These are phyloP conservation scores for Incurvaria masculella DNA, from an alignment of 2,888 invertebrate species.

Conservation along the genomic window DNA sequence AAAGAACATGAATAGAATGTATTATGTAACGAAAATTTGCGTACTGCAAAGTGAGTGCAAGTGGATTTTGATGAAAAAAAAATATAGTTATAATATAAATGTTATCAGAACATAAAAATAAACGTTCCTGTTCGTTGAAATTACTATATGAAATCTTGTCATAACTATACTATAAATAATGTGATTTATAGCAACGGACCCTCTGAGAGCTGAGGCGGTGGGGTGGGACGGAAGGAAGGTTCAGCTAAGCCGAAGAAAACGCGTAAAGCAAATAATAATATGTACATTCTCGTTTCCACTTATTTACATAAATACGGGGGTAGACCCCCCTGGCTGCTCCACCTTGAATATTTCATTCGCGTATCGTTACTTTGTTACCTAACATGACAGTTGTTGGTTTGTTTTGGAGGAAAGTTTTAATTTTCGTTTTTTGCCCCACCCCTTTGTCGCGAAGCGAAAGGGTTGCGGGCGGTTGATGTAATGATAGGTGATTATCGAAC, in stretches of 20 bases:
- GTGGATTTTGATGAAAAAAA: no score
- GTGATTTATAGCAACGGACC: slow-evolving; percentile 53
- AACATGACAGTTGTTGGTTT: slow-evolving; percentile 38
- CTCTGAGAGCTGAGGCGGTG: slow-evolving; percentile 36
- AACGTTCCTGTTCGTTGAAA: no score
- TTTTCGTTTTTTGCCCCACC: slow-evolving; percentile 41
- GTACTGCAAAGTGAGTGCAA: no score
- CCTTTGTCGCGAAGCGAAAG: not conserved
- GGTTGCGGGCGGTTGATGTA: slow-evolving; percentile 33
- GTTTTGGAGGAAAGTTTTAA: slow-evolving; percentile 53
- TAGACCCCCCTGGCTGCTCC: no score
- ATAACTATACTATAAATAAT: no score
- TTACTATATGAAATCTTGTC: no score
- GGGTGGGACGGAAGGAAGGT: slow-evolving; percentile 28
- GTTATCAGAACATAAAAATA: no score
- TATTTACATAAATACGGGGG: slow-evolving; percentile 55
- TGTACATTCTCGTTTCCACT: slow-evolving; percentile 56
- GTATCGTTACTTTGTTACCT: slow-evolving; percentile 41
- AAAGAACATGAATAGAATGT: no score
- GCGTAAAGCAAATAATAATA: slow-evolving; percentile 59
- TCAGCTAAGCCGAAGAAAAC: slow-evolving; percentile 52
- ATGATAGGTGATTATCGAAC: slow-evolving; percentile 50
- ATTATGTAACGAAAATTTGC: no score
- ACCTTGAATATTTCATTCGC: slow-evolving; percentile 57
- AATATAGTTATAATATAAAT: no score